Evolutionary conservation across 2,113 vertebrate species (phyloP).

Genomic region (Gambusia affinis): DNA sequence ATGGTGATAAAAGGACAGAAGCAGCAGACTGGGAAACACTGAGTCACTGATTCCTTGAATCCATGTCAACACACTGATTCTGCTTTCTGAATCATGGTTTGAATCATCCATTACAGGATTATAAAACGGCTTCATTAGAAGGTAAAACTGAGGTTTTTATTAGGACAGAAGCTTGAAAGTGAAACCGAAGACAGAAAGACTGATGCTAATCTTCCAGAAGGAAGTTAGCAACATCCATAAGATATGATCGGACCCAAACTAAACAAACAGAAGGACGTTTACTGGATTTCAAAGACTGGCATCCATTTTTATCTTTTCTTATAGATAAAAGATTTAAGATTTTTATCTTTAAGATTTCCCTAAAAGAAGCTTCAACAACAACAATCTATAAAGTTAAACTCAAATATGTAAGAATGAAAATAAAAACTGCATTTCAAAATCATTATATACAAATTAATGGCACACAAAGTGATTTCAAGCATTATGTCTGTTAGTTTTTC

Average conservation of each 20-base stretch:
- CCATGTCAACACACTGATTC: not conserved
- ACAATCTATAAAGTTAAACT: not conserved
- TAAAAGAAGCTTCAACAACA: not conserved
- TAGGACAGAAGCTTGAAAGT: not conserved
- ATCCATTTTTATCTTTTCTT: not conserved
- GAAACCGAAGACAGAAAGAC: not conserved
- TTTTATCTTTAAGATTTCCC: not conserved
- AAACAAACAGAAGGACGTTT: too few species aligned
- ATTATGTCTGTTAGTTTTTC: not conserved
- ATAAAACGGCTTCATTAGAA: constrained; percentile 12
- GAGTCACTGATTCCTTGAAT: constrained; percentile 19
- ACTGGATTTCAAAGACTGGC: not conserved
- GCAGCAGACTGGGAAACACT: constrained; percentile 30
- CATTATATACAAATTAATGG: not conserved
- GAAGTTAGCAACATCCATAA: not conserved
- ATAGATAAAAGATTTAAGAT: not conserved
- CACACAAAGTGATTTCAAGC: not conserved
- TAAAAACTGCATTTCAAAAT: too few species aligned
- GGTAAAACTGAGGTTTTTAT: not conserved
- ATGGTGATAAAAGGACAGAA: constrained; percentile 16
- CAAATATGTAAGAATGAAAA: not conserved
- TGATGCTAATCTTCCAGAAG: not conserved
- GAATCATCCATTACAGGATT: constrained; percentile 30
- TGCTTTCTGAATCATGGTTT: constrained; percentile 7
- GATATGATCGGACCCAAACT: not conserved